These are phyloP conservation scores for Ibycter americanus DNA, from an alignment of 2,797 vertebrate species.

Conservation along the genomic window DNA sequence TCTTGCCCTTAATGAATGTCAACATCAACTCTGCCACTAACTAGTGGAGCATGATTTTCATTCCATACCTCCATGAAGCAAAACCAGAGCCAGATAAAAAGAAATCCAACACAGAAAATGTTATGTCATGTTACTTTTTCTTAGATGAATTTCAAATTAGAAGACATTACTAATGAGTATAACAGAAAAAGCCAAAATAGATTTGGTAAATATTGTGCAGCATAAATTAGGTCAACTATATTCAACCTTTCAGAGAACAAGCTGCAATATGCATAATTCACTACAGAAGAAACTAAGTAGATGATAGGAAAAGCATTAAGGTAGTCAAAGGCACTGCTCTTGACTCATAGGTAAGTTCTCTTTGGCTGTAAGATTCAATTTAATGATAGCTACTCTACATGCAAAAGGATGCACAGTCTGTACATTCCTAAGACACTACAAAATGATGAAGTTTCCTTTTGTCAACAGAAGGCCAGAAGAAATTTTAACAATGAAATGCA, in stretches of 20 bases:
- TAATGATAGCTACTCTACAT: not conserved
- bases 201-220: not conserved
- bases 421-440: not conserved
- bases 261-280: accelerated
- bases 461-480: not conserved
- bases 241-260: not conserved
- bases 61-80: not conserved
- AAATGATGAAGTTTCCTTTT: not conserved
- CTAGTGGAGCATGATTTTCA: not conserved
- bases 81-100: not conserved
- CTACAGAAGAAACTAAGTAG: not conserved
- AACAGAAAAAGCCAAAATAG: not conserved
- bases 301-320: not conserved
- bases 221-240: not conserved
- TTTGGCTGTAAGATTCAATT: not conserved
- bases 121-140: not conserved
- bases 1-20: not conserved
- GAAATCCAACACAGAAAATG: not conserved
- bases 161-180: not conserved
- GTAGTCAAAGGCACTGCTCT: not conserved
- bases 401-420: not conserved
- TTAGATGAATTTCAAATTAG: not conserved
- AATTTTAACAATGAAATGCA: not conserved
- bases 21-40: not conserved
- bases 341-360: not conserved